phyloP scores from a whole-genome alignment of 2,113 vertebrate genomes.

The Pomatostomus ruficeps region DNA sequence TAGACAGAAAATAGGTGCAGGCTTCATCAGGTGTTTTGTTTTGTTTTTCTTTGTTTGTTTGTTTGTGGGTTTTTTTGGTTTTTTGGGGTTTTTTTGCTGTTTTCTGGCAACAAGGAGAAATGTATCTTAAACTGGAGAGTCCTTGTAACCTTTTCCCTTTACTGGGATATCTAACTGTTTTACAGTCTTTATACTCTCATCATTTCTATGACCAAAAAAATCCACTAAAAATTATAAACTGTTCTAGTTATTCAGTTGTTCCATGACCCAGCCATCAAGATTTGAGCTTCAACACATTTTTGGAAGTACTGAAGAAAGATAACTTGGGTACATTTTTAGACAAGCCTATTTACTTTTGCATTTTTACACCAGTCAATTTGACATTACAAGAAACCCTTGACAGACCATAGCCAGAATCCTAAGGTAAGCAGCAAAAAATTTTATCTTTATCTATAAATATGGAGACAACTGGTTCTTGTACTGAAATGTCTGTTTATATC shows the following conservation, averaged over 20 bases:
- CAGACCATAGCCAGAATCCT: neutral
- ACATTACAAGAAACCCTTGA: neutral
- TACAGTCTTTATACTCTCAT: neutral
- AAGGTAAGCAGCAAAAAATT: neutral
- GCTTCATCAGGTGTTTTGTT: too few species aligned
- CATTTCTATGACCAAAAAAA: neutral
- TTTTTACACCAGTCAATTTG: neutral
- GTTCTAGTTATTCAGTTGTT: neutral
- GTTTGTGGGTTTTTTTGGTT: too few species aligned
- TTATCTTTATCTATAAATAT: neutral
- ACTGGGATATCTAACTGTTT: neutral
- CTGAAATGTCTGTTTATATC: neutral
- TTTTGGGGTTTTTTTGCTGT: neutral
- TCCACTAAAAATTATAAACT: neutral
- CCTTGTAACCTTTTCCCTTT: neutral
- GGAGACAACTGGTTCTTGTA: neutral
- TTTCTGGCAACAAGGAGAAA: neutral
- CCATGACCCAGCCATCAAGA: constrained; percentile 1
- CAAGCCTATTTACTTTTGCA: neutral
- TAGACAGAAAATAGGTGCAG: neutral
- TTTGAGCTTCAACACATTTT: neutral
- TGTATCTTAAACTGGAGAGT: neutral
- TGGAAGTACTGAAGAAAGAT: neutral
- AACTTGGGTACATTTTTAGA: constrained; percentile 11
- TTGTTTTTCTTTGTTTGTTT: too few species aligned